Evolutionary conservation across 2,113 vertebrate genomes (phyloP).

Genomic region (Charina bottae): DNA sequence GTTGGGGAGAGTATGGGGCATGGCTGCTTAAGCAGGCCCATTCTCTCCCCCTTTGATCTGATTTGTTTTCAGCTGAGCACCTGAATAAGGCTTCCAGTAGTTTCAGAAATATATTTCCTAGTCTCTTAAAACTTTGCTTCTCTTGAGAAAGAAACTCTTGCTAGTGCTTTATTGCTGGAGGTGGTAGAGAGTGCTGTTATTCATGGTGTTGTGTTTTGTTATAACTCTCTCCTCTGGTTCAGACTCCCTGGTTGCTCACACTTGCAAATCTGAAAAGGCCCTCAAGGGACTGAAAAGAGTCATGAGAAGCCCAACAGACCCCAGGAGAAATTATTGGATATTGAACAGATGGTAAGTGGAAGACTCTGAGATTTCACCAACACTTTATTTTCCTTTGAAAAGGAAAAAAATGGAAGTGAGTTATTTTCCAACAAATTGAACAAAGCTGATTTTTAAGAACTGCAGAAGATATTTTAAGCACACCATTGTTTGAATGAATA

Average conservation of each 20-base stretch:
- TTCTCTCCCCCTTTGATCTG: background rate
- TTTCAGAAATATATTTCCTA: background rate
- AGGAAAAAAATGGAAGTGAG: too few relatives aligned
- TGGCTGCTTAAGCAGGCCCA: background rate
- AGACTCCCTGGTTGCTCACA: background rate
- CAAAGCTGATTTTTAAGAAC: background rate
- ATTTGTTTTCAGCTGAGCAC: background rate
- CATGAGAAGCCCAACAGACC: background rate
- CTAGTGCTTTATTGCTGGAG: background rate
- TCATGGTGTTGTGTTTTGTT: background rate
- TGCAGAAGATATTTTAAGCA: background rate
- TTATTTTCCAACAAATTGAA: too few relatives aligned
- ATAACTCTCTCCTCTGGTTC: background rate
- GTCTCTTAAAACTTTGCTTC: background rate
- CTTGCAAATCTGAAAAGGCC: background rate
- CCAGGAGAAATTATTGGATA: background rate
- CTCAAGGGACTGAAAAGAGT: background rate
- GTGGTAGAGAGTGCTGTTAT: background rate
- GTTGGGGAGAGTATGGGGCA: background rate
- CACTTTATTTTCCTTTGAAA: too few relatives aligned
- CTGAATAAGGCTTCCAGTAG: background rate
- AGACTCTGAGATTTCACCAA: too few relatives aligned
- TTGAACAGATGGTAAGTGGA: too few relatives aligned
- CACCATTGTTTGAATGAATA: too few relatives aligned
- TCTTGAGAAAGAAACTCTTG: background rate